Percentiles rank a stretch among this genome's conserved stretches.
Evolutionary conservation across 1,140 invertebrate genomes (phyloP).

Genomic region (Trachymyrmex septentrionalis): DNA sequence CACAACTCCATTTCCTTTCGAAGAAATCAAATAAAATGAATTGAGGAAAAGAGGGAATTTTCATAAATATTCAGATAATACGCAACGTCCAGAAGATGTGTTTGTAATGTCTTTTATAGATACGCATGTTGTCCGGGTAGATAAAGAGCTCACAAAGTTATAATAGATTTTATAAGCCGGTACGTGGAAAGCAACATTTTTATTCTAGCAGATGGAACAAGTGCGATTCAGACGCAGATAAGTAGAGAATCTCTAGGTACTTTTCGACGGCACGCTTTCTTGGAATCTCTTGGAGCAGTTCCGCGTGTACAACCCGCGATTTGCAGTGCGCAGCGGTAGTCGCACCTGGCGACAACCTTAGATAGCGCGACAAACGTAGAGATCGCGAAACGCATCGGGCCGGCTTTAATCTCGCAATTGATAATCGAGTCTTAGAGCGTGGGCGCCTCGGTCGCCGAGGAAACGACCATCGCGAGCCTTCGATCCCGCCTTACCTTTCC

Average conservation of each 20-base stretch:
- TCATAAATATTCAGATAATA: not conserved
- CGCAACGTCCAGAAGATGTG: too few species aligned
- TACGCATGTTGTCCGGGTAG: not conserved
- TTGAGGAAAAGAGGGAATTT: not conserved
- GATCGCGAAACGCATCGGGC: slow-evolving; percentile 51
- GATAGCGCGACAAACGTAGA: not conserved
- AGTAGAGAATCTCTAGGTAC: not conserved
- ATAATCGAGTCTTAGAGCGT: slow-evolving; percentile 45
- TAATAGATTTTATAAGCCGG: slow-evolving; percentile 4
- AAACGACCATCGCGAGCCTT: slow-evolving; percentile 57
- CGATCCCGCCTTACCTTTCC: slow-evolving; percentile 57
- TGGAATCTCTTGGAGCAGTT: slow-evolving; percentile 1
- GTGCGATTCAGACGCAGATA: not conserved
- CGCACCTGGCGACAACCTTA: slow-evolving; percentile 44
- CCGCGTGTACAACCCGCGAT: slow-evolving; percentile 34
- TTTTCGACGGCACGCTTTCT: slow-evolving; percentile 10
- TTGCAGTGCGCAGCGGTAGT: slow-evolving; percentile 19
- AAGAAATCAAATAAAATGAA: not conserved
- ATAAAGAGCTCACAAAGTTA: not conserved
- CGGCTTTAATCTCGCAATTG: slow-evolving; percentile 55
- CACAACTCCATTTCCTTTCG: not conserved
- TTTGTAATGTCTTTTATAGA: too few species aligned
- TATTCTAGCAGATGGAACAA: not conserved
- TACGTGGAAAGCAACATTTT: not conserved
- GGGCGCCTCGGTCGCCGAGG: slow-evolving; percentile 29